Evolutionary conservation across 2,888 invertebrate genomes (phyloP).

Genomic region (Pomacea canaliculata): DNA sequence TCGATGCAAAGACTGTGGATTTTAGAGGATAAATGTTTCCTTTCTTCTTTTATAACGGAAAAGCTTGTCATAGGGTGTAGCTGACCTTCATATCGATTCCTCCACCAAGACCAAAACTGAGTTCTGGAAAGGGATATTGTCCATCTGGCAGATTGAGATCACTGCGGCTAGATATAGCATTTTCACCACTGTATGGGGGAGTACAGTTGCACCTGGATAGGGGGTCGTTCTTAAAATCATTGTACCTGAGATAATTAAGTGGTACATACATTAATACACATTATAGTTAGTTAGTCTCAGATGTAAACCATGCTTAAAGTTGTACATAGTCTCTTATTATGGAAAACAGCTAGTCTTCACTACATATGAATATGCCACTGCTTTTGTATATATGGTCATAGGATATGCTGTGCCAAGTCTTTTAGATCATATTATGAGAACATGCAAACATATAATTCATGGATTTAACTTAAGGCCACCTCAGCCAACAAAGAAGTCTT

Average conservation of each 20-base stretch:
- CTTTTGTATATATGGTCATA: too few species aligned
- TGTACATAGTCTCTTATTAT: neutral
- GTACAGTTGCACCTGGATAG: conserved; percentile 77
- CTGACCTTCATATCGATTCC: conserved; percentile 79
- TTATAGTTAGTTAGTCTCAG: neutral
- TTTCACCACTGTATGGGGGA: conserved; percentile 81
- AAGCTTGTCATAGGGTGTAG: too few species aligned
- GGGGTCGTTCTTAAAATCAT: conserved; percentile 79
- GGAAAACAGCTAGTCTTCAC: too few species aligned
- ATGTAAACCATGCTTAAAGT: neutral
- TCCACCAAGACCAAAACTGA: conserved; percentile 80
- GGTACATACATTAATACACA: neutral
- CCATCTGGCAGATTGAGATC: conserved; percentile 81
- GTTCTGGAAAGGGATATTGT: conserved; percentile 78
- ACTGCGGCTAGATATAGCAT: conserved; percentile 79
- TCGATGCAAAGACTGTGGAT: too few species aligned
- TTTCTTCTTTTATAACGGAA: too few species aligned
- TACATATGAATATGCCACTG: too few species aligned
- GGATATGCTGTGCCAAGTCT: too few species aligned
- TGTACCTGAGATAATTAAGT: conserved; percentile 73
- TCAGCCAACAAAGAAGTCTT: conserved; percentile 6
- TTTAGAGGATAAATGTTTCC: too few species aligned
- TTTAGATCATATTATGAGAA: too few species aligned
- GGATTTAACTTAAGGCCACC: too few species aligned
- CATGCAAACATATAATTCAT: too few species aligned